Percentiles rank a stretch among this genome's conserved stretches.
Conservation (phyloP, 2,888 invertebrate genomes). For the Empis livida region DNA sequence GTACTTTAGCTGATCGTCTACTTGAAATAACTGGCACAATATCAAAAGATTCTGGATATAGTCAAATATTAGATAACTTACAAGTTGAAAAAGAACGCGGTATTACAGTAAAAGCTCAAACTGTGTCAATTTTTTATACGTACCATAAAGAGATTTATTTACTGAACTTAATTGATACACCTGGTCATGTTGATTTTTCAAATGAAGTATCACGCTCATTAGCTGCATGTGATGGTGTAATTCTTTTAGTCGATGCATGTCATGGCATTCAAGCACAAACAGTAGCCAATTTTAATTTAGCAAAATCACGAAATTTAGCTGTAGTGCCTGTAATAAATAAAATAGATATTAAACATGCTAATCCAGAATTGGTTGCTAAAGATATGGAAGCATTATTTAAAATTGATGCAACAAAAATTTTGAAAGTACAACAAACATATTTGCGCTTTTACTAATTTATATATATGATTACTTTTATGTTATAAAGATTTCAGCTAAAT, state of each 20-base stretch:
- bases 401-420: constrained; percentile 55
- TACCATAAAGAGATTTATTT: constrained; percentile 60
- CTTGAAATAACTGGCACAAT: constrained; percentile 82
- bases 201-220: constrained; percentile 89
- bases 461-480: background rate
- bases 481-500: constrained; percentile 73
- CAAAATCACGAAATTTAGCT: constrained; percentile 64
- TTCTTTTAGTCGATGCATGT: constrained; percentile 91
- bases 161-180: constrained; percentile 93
- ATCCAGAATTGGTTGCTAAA: constrained; percentile 66
- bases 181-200: constrained; percentile 95
- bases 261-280: constrained; percentile 96
- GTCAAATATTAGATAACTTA: constrained; percentile 63
- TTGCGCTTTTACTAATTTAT: background rate
- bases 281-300: constrained; percentile 89
- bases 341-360: constrained; percentile 84
- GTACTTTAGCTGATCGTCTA: constrained; percentile 90
- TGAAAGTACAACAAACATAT: constrained; percentile 45
- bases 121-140: constrained; percentile 72
- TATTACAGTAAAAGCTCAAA: constrained; percentile 97
- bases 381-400: constrained; percentile 75
- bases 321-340: constrained; percentile 94
- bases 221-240: constrained; percentile 86
- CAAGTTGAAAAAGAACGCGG: constrained; percentile 90
- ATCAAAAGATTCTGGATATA: constrained; percentile 47